Percentiles rank a stretch among this genome's conserved stretches.
phyloP scores from a whole-genome alignment of 1,140 invertebrate species.

The Glossosoma conforme region DNA sequence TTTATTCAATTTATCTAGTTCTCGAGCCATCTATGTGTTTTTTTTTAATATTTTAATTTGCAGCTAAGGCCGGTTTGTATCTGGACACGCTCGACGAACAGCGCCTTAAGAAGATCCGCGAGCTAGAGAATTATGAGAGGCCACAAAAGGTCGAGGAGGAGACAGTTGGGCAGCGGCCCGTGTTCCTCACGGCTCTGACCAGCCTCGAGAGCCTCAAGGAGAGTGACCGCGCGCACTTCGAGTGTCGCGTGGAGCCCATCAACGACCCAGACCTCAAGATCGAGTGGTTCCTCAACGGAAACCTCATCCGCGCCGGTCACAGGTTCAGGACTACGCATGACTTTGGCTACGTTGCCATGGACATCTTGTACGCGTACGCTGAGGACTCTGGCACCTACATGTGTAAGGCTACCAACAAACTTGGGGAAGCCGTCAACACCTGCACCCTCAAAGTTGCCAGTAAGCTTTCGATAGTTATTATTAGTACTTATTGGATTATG shows the following conservation, averaged over 20 bases:
- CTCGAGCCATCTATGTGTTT: neutral
- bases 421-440: conserved; percentile 89
- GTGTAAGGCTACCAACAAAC: conserved; percentile 86
- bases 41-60: conserved; percentile 32
- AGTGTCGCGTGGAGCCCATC: conserved; percentile 92
- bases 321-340: conserved; percentile 89
- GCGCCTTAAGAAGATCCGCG: conserved; percentile 80
- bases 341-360: conserved; percentile 92
- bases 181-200: conserved; percentile 80
- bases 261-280: conserved; percentile 93
- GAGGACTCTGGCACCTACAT: conserved; percentile 94
- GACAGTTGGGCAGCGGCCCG: conserved; percentile 71
- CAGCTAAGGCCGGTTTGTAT: conserved; percentile 77
- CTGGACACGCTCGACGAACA: conserved; percentile 86
- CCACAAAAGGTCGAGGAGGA: conserved; percentile 72
- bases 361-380: conserved; percentile 88
- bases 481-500: no score
- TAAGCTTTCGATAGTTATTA: conserved; percentile 40
- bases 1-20: neutral
- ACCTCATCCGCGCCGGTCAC: conserved; percentile 74
- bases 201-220: conserved; percentile 84
- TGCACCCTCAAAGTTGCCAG: conserved; percentile 79
- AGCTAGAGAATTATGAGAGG: conserved; percentile 77
- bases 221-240: conserved; percentile 89
- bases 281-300: conserved; percentile 92